These are phyloP conservation scores for Galeopsomyia nigrocyanea DNA, from an alignment of 2,888 invertebrate genomes.

Conservation along the genomic window DNA sequence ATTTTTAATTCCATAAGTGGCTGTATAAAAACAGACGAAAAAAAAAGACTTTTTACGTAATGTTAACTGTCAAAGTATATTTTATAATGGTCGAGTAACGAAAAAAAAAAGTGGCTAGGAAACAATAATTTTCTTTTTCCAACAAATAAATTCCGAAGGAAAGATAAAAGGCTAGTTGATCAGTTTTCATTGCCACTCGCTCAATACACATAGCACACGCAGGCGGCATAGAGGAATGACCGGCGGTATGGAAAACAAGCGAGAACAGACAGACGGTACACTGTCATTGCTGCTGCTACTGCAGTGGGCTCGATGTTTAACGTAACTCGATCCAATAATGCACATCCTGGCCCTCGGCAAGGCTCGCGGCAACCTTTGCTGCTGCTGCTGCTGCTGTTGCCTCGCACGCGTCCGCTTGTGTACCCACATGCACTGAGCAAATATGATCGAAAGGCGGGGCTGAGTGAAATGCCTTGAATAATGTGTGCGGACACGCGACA, in stretches of 20 bases:
- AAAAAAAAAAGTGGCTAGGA: too few relatives aligned
- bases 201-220: background rate
- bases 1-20: too few relatives aligned
- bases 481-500: background rate
- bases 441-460: conserved; percentile 51
- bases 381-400: background rate
- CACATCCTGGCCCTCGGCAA: conserved; percentile 65
- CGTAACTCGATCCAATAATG: conserved; percentile 69
- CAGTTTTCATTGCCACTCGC: too few relatives aligned
- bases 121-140: too few relatives aligned
- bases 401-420: background rate
- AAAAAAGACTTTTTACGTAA: too few relatives aligned
- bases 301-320: conserved; percentile 60
- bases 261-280: conserved; percentile 5
- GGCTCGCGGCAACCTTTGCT: conserved; percentile 5
- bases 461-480: background rate
- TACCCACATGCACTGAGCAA: conserved; percentile 48
- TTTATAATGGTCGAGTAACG: too few relatives aligned
- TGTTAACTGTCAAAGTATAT: too few relatives aligned
- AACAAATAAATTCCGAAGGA: background rate
- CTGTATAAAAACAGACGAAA: too few relatives aligned
- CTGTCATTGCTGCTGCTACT: background rate
- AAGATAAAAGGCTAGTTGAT: too few relatives aligned
- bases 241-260: background rate
- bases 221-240: background rate